Evolutionary conservation across 2,888 invertebrate species (phyloP).

Genomic region (Cantharis nigra): DNA sequence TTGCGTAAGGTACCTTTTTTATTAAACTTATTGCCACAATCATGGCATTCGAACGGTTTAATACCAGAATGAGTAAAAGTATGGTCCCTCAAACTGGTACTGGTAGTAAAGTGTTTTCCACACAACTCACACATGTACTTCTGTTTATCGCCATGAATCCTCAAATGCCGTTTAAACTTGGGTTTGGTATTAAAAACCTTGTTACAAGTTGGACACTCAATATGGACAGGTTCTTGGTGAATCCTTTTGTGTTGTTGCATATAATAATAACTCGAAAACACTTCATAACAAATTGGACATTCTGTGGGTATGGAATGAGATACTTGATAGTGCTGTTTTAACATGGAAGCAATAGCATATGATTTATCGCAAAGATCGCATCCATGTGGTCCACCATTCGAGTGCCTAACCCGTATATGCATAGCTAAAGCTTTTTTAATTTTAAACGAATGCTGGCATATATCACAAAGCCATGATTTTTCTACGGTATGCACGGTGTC

Average conservation of each 20-base stretch:
- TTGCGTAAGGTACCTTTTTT: constrained; percentile 21
- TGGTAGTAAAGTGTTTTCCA: constrained; percentile 56
- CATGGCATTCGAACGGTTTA: constrained; percentile 49
- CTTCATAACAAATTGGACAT: background rate
- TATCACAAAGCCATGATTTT: background rate
- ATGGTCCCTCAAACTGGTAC: constrained; percentile 47
- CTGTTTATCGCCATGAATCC: background rate
- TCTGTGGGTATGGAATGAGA: background rate
- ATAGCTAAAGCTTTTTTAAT: background rate
- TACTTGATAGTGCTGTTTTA: background rate
- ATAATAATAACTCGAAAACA: background rate
- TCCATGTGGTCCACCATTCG: background rate
- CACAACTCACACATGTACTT: constrained; percentile 54
- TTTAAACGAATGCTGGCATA: background rate
- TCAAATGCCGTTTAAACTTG: background rate
- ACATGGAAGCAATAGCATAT: background rate
- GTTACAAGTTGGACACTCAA: background rate
- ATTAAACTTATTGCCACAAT: constrained; percentile 47
- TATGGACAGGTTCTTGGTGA: background rate
- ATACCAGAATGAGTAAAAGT: constrained; percentile 52
- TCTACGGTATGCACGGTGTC: background rate
- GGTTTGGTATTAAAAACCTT: background rate
- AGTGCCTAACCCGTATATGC: background rate
- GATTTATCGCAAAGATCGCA: background rate
- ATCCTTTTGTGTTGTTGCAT: background rate